A percentile compares a stretch with the other conserved stretches of the same genome.
These are phyloP conservation scores for Andricus quercusramuli DNA, from an alignment of 2,888 invertebrate genomes.

Conservation along the genomic window DNA sequence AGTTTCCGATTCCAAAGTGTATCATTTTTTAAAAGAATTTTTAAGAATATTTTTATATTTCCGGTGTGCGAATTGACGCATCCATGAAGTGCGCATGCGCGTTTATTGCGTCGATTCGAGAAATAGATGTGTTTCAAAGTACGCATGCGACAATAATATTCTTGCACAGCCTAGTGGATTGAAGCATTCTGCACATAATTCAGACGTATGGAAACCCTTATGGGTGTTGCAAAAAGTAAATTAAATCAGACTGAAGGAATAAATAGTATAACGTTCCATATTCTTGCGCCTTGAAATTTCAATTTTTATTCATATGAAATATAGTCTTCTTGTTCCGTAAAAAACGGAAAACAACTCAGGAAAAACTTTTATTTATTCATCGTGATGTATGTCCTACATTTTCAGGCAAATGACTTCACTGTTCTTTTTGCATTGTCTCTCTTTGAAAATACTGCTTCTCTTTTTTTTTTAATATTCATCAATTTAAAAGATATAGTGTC, in stretches of 20 bases:
- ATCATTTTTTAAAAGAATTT: too few relatives aligned
- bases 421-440: neutral
- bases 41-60: too few relatives aligned
- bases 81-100: too few relatives aligned
- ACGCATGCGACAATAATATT: too few relatives aligned
- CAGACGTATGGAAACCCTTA: too few relatives aligned
- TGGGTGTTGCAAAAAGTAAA: neutral
- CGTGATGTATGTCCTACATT: neutral
- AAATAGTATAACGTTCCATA: slow-evolving; percentile 6
- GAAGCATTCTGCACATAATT: too few relatives aligned
- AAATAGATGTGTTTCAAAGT: too few relatives aligned
- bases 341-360: slow-evolving; percentile 1
- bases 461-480: neutral
- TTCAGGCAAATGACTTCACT: neutral
- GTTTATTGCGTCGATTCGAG: too few relatives aligned
- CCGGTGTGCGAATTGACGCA: too few relatives aligned
- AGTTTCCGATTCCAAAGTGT: too few relatives aligned
- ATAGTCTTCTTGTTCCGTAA: neutral
- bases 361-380: neutral
- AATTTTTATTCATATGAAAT: neutral
- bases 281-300: neutral
- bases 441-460: neutral
- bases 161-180: too few relatives aligned
- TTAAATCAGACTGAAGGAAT: neutral
- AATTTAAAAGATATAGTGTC: too few relatives aligned